Base-by-base conservation (phyloP, 2,888 invertebrate genomes). In the Dendrolimus houi region DNA sequence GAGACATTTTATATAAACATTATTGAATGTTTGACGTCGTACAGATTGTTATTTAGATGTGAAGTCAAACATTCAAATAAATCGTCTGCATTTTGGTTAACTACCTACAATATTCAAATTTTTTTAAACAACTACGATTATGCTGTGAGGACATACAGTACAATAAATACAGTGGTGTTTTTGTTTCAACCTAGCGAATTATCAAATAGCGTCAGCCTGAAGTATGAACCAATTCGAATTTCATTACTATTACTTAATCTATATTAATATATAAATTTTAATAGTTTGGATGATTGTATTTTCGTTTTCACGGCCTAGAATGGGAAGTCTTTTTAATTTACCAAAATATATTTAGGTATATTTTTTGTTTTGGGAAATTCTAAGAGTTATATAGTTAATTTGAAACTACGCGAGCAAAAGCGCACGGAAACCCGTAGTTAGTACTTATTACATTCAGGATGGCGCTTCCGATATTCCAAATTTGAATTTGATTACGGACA, bases 191-290 rank as follows among this genome's bases (percentile, higher is more conserved):
- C 29, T 29, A 29, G 29, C 29, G 29, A 29, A 29, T 29, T 29
- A 29, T 57, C 54, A 54, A 54, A 53, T 64, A 84, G 87, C 87
- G 85, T 85, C 85, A 87, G 75, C 86, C 78, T 81, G 81, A 84
- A 84, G 75, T 47, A 60, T 55, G 53, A 57, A 52, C 52, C 56
- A 54, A 29, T 53, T 29, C 29, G 29, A 3, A 29, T 29, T 29
- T 29, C 29, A 29, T 29, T 6, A 29, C 6, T 29, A 29, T 29
- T 29, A 29, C 29, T 29, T 29, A 29, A 6, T 29, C 29, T 29
- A 29, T 29, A 29, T 29, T 29, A 3, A 29, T 29, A 29, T 29
- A 6, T 6, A 29, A 29, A 6, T 29, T 29, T 29, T n/a, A n/a
- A n/a, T n/a, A n/a, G 29, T 29, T 29, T 29, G 3, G 29, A 29